Conservation (phyloP, 2,797 vertebrate species). For the Columba guinea region DNA sequence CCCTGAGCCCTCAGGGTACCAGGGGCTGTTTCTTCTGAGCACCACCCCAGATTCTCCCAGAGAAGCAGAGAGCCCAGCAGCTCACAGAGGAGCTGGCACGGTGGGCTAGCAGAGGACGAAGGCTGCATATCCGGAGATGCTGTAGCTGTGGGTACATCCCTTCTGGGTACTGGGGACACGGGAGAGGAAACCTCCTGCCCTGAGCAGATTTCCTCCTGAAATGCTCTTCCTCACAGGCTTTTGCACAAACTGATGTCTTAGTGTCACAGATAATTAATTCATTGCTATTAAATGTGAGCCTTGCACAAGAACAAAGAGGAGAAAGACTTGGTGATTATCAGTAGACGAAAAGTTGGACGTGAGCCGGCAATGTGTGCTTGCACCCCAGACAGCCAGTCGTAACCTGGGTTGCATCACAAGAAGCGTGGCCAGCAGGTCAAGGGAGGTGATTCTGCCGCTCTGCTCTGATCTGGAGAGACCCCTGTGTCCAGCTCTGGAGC, state of each 20-base stretch:
- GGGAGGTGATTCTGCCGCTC: neutral
- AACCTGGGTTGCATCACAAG: neutral
- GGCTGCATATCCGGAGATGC: neutral
- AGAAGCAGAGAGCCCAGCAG: neutral
- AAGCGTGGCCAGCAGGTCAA: accelerated
- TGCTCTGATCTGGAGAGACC: neutral
- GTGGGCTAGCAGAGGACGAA: neutral
- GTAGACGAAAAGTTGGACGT: neutral
- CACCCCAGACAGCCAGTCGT: neutral
- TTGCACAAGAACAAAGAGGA: neutral
- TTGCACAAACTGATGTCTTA: neutral
- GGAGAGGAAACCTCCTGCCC: slow-evolving; percentile 26
- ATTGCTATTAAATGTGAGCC: neutral
- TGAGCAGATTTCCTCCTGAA: slow-evolving; percentile 31
- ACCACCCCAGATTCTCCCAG: neutral
- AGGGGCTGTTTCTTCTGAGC: neutral
- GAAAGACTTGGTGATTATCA: neutral
- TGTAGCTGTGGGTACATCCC: neutral
- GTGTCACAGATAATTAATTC: neutral
- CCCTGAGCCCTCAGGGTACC: neutral
- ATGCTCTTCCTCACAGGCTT: neutral
- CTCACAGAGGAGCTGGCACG: neutral
- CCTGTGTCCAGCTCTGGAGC: neutral
- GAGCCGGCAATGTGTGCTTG: accelerated
- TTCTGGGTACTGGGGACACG: neutral